Percentiles rank a stretch among this genome's conserved stretches.
phyloP scores from a whole-genome alignment of 2,113 vertebrate genomes.

The Catagonus wagneri region DNA sequence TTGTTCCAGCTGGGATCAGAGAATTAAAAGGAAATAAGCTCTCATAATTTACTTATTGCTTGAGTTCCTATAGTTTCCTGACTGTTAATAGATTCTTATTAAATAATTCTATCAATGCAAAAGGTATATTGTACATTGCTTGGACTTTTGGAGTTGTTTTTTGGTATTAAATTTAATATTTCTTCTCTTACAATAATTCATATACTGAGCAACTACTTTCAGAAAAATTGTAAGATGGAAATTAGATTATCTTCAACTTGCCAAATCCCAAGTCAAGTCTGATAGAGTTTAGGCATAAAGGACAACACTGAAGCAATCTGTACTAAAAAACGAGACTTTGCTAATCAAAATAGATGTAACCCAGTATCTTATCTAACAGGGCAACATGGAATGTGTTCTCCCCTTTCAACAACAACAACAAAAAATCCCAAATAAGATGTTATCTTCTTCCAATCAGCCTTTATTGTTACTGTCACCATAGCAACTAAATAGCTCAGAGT shows the following conservation, averaged over 20 bases:
- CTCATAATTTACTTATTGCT: slow-evolving; percentile 89
- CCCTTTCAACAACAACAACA: slow-evolving; percentile 16
- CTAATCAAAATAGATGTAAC: slow-evolving; percentile 79
- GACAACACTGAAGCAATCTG: slow-evolving; percentile 66
- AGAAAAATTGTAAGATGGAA: slow-evolving; percentile 86
- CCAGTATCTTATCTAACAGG: slow-evolving; percentile 72
- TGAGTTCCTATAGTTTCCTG: slow-evolving; percentile 84
- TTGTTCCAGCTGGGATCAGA: slow-evolving; percentile 89
- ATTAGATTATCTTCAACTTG: slow-evolving; percentile 87
- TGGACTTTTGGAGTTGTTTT: slow-evolving; percentile 87
- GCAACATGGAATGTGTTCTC: slow-evolving; percentile 53
- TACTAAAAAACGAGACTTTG: slow-evolving; percentile 66
- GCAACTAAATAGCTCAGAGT: slow-evolving; percentile 74
- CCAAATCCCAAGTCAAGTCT: slow-evolving; percentile 84
- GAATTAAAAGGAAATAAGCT: slow-evolving; percentile 90
- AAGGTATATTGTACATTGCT: slow-evolving; percentile 86
- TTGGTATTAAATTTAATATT: slow-evolving; percentile 87
- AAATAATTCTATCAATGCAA: slow-evolving; percentile 87
- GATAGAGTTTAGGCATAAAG: slow-evolving; percentile 81
- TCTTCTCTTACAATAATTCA: slow-evolving; percentile 85
- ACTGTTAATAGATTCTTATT: slow-evolving; percentile 86
- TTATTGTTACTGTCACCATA: slow-evolving; percentile 74
- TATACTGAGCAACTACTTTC: slow-evolving; percentile 82
- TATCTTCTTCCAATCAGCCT: slow-evolving; percentile 75
- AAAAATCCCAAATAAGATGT: slow-evolving; percentile 74